Percentiles rank a stretch among this genome's conserved stretches.
phyloP scores from a whole-genome alignment of 92 coral and sea anemone genomes.

The Epizoanthus scotinus region DNA sequence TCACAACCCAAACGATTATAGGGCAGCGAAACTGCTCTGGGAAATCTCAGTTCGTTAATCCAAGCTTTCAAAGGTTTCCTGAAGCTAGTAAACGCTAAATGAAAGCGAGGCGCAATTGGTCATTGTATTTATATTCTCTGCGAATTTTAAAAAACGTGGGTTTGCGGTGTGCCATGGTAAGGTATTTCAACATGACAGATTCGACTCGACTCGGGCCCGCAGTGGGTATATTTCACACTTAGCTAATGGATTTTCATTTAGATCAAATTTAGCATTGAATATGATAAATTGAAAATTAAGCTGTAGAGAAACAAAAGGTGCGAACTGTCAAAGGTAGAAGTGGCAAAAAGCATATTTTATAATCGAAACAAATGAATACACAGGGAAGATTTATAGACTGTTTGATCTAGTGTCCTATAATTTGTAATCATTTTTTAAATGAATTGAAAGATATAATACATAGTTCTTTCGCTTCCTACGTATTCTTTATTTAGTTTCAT shows the following conservation, averaged over 20 bases:
- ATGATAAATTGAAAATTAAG: slow-evolving; percentile 47
- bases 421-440: too few relatives aligned
- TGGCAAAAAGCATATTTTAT: background rate
- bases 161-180: background rate
- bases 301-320: slow-evolving; percentile 33
- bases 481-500: too few relatives aligned
- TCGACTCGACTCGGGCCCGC: slow-evolving; percentile 21
- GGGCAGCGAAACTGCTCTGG: slow-evolving; percentile 26
- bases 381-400: too few relatives aligned
- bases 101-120: background rate
- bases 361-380: too few relatives aligned
- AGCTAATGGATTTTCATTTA: slow-evolving; percentile 35
- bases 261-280: slow-evolving; percentile 9
- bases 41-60: slow-evolving; percentile 24
- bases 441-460: too few relatives aligned
- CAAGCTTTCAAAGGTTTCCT: slow-evolving; percentile 14
- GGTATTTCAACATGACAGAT: slow-evolving; percentile 6
- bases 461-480: too few relatives aligned
- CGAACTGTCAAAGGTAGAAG: slow-evolving; percentile 17
- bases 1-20: slow-evolving; percentile 33
- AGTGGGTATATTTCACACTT: slow-evolving; percentile 35
- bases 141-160: background rate
- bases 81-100: slow-evolving; percentile 14
- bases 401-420: too few relatives aligned
- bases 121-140: background rate